phyloP scores from a whole-genome alignment of 1,140 invertebrate genomes.

The Triops cancriformis region DNA sequence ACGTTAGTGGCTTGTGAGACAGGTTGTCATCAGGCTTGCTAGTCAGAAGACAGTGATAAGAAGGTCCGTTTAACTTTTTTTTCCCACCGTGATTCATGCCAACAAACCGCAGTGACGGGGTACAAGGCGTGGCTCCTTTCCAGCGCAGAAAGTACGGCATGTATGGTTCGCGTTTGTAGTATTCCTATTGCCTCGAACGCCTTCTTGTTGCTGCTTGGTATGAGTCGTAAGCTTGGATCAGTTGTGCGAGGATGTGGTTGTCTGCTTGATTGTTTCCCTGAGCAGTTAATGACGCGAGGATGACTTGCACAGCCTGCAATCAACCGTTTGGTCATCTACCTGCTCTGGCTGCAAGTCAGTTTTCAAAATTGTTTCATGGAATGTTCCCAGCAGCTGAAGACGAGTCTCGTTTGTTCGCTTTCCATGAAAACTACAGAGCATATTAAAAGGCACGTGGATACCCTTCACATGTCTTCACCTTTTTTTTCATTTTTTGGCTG shows the following conservation, averaged over 20 bases:
- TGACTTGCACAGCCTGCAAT: slow-evolving; percentile 4
- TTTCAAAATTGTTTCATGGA: not conserved
- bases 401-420: not conserved
- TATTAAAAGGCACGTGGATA: slow-evolving; percentile 9
- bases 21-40: not conserved
- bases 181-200: not conserved
- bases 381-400: slow-evolving; percentile 1
- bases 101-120: not conserved
- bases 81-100: not conserved
- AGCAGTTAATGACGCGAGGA: slow-evolving; percentile 9
- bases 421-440: not conserved
- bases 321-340: not conserved
- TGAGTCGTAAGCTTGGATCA: not conserved
- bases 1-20: not conserved
- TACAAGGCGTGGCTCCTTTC: not conserved
- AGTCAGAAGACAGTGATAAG: not conserved
- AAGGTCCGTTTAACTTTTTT: not conserved
- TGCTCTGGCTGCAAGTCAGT: not conserved
- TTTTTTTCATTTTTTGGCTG: not conserved
- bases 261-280: not conserved
- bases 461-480: slow-evolving; percentile 4
- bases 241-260: not conserved
- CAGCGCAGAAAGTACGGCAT: not conserved
- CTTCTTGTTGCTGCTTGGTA: not conserved
- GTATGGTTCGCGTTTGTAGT: not conserved